Base-by-base conservation (phyloP, 92 coral and sea anemone genomes). In the Paramuricea clavata region DNA sequence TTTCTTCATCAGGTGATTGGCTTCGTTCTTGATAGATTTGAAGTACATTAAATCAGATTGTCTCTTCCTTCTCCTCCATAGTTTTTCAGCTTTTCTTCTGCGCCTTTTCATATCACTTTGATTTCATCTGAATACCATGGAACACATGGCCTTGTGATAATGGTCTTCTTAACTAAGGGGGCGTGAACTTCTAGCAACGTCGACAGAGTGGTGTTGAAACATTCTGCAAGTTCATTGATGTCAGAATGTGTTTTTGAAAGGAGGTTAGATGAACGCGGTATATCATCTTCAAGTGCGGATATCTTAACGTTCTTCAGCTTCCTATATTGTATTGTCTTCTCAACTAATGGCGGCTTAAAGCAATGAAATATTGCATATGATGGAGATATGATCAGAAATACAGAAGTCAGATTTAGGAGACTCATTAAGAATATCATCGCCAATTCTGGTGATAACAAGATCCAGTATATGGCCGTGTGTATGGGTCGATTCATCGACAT, bases 131-230 rank as follows among this genome's bases (percentile, higher is more conserved):
- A 16, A 50, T 2, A 50, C 59, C 59, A 7, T 50, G 59, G 59
- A 50, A 50, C 59, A 50, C 59, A 19, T 50, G 59, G 59, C 11
- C 59, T 50, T 50, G 22, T 50, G 4, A 50, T 50, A 16, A 73
- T 84, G n/a, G 47, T 72, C 26, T 86, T 86, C 39, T 25, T 86
- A 19, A 33, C n/a, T 3, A 85, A 12, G 27, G 82, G 88, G 47
- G 88, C 88, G 54, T 84, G 82, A 49, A 74, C 60, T 22, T 85
- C 89, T 28, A 84, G 36, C 44, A 84, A 25, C 39, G 23, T 36
- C 27, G 60, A 47, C 71, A 32, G 27, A 27, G 49, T 44, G 12
- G 80, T 49, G 12, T 69, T 69, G 16, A 47, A 83, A 31, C 69
- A 23, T 68, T 61, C 19, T 9, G 35, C 87, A 50, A 70, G 71